These are phyloP conservation scores for Sepioteuthis lessoniana DNA, from an alignment of 2,888 invertebrate genomes.

Conservation along the genomic window DNA sequence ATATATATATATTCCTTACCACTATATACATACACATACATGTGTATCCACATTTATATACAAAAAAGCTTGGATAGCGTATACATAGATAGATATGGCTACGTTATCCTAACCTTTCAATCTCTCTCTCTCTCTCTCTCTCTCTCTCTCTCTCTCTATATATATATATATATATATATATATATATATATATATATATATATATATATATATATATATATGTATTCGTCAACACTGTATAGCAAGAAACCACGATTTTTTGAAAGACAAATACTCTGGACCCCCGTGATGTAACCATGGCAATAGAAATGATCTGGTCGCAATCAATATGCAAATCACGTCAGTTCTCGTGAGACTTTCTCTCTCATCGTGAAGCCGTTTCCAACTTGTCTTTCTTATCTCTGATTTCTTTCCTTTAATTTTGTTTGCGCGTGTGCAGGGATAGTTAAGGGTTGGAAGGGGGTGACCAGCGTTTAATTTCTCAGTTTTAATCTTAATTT, in stretches of 20 bases:
- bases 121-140: too few relatives aligned
- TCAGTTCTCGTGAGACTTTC: neutral
- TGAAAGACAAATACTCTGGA: neutral
- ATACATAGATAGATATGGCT: too few relatives aligned
- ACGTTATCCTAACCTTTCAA: too few relatives aligned
- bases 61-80: too few relatives aligned
- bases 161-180: neutral
- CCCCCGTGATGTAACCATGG: neutral
- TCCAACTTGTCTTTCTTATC: neutral
- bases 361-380: neutral
- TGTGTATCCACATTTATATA: too few relatives aligned
- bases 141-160: neutral
- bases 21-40: too few relatives aligned
- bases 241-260: neutral
- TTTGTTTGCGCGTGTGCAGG: neutral
- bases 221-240: neutral
- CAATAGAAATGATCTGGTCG: neutral
- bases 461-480: neutral
- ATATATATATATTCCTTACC: too few relatives aligned
- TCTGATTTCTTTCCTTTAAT: neutral
- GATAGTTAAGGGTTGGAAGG: too few relatives aligned
- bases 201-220: neutral
- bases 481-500: neutral
- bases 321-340: neutral
- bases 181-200: neutral